These are phyloP conservation scores for Salmo trutta DNA, from an alignment of 2,797 vertebrate genomes.

Conservation along the genomic window DNA sequence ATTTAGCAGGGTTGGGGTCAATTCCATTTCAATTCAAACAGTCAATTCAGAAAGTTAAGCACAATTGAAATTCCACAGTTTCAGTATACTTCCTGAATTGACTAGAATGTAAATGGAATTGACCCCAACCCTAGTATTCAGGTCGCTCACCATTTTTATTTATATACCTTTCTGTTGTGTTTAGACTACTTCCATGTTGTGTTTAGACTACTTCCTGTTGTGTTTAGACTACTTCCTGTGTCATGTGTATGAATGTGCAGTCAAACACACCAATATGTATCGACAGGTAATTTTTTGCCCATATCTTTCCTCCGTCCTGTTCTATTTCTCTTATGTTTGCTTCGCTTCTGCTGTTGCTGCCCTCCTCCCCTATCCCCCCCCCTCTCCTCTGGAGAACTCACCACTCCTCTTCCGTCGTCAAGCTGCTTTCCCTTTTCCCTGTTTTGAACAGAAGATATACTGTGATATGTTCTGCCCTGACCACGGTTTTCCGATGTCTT, in stretches of 20 bases:
- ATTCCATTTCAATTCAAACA: neutral
- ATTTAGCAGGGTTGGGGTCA: conserved; percentile 37
- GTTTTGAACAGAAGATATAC: conserved; percentile 83
- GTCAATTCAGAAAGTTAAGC: neutral
- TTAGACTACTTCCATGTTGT: neutral
- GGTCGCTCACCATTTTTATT: conserved; percentile 42
- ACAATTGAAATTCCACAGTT: neutral
- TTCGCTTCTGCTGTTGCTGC: conserved; percentile 80
- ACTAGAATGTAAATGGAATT: neutral
- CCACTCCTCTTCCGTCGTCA: conserved; percentile 51
- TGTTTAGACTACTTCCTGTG: conserved; percentile 49
- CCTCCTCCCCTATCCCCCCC: conserved; percentile 32
- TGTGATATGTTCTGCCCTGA: conserved; percentile 88
- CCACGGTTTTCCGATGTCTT: conserved; percentile 91
- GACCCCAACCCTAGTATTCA: conserved; percentile 33
- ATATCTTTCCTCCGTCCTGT: conserved; percentile 74
- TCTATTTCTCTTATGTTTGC: conserved; percentile 78
- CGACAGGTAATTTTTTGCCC: conserved; percentile 89
- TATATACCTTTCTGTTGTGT: conserved; percentile 20
- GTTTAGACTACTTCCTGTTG: neutral
- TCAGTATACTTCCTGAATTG: neutral
- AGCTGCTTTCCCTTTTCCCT: conserved; percentile 66
- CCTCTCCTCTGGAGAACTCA: conserved; percentile 60
- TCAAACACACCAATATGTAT: conserved; percentile 56
- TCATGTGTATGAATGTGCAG: conserved; percentile 73